Percentiles rank a stretch among this genome's conserved stretches.
Conservation (phyloP, 1,140 invertebrate species). For the Trypoxylus dichotomus region DNA sequence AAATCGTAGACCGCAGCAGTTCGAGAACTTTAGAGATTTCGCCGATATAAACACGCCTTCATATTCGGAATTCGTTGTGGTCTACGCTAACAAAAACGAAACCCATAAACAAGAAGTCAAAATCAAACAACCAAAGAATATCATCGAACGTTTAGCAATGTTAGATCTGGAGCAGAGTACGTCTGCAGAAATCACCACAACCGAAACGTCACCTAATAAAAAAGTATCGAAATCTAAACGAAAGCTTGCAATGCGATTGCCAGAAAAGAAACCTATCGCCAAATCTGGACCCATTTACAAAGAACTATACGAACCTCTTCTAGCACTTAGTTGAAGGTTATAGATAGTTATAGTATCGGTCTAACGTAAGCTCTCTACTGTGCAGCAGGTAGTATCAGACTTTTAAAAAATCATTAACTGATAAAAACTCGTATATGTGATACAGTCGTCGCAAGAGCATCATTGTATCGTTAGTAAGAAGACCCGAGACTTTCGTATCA, state of each 20-base stretch:
- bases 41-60: conserved; percentile 83
- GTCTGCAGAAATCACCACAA: conserved; percentile 39
- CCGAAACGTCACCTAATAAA: conserved; percentile 50
- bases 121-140: conserved; percentile 68
- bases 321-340: conserved; percentile 65
- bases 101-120: conserved; percentile 34
- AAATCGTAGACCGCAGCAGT: conserved; percentile 69
- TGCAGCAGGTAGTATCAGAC: conserved; percentile 6
- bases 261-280: conserved; percentile 62
- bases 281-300: conserved; percentile 58
- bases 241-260: conserved; percentile 67
- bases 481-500: neutral
- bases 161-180: conserved; percentile 61
- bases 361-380: neutral
- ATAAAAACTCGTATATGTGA: neutral
- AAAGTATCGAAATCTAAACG: conserved; percentile 64
- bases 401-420: conserved; percentile 1
- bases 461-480: neutral
- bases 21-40: conserved; percentile 86
- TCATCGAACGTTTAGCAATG: conserved; percentile 75
- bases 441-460: neutral
- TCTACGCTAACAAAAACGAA: conserved; percentile 75
- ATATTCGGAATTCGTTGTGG: conserved; percentile 79
- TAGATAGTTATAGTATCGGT: neutral
- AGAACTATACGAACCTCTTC: conserved; percentile 63